phyloP scores from a whole-genome alignment of 2,888 invertebrate genomes.

The Muscina levida region DNA sequence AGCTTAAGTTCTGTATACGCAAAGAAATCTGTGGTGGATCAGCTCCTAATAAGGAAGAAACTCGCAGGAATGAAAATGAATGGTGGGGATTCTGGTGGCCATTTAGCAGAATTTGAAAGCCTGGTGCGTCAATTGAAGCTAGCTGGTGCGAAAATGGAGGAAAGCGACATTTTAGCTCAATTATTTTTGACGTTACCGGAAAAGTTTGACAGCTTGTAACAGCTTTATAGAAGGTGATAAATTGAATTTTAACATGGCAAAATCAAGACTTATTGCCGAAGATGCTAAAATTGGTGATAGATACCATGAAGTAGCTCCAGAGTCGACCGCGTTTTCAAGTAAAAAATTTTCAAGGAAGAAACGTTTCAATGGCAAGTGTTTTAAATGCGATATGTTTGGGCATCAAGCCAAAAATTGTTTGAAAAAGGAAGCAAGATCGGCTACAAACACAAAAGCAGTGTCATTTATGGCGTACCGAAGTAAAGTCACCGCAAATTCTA shows the following conservation, averaged over 20 bases:
- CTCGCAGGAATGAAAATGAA: background rate
- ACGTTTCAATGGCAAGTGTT: constrained; percentile 66
- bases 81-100: background rate
- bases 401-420: no score
- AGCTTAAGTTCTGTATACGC: background rate
- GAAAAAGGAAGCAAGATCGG: no score
- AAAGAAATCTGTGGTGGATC: background rate
- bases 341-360: constrained; percentile 63
- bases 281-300: constrained; percentile 22
- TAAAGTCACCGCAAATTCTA: background rate
- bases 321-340: background rate
- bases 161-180: background rate
- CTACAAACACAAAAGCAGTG: no score
- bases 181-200: background rate
- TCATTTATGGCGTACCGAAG: constrained; percentile 6
- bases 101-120: background rate
- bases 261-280: constrained; percentile 24
- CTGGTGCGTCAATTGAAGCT: background rate
- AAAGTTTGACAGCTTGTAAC: background rate
- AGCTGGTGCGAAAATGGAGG: background rate
- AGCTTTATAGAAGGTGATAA: background rate
- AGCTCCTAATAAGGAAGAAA: constrained; percentile 10
- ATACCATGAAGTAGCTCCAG: background rate
- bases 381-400: no score
- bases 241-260: background rate